Conservation (phyloP, 2,797 vertebrate genomes). For the Calcarius lapponicus region DNA sequence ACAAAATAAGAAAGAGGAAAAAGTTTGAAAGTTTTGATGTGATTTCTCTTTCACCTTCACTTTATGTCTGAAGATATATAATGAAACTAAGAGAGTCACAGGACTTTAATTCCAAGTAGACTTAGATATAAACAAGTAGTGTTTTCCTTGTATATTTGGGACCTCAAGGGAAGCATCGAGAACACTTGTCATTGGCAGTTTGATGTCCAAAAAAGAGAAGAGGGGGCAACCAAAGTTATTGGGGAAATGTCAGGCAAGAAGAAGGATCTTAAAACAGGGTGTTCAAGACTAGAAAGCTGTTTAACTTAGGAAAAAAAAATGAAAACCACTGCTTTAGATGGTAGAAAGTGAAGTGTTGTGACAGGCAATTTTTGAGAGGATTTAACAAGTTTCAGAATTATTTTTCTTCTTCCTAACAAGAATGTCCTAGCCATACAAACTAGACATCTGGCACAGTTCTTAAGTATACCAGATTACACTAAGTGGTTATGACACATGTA, state of each 20-base stretch:
- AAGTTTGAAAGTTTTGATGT: background rate
- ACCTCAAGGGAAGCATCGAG: background rate
- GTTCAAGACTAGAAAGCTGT: background rate
- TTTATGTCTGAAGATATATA: background rate
- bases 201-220: background rate
- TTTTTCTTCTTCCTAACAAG: background rate
- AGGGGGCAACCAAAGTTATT: rapidly evolving
- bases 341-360: background rate
- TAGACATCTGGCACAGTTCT: background rate
- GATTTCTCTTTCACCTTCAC: background rate
- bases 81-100: background rate
- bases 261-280: background rate
- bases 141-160: background rate
- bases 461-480: background rate
- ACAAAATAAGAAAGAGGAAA: background rate
- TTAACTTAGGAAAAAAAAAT: background rate
- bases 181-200: background rate
- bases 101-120: background rate
- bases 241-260: background rate
- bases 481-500: background rate
- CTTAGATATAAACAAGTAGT: background rate
- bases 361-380: background rate
- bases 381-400: background rate
- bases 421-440: background rate
- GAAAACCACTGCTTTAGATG: background rate